Evolutionary conservation across 1,140 invertebrate genomes (phyloP).

Genomic region (Chironomus striatipennis): DNA sequence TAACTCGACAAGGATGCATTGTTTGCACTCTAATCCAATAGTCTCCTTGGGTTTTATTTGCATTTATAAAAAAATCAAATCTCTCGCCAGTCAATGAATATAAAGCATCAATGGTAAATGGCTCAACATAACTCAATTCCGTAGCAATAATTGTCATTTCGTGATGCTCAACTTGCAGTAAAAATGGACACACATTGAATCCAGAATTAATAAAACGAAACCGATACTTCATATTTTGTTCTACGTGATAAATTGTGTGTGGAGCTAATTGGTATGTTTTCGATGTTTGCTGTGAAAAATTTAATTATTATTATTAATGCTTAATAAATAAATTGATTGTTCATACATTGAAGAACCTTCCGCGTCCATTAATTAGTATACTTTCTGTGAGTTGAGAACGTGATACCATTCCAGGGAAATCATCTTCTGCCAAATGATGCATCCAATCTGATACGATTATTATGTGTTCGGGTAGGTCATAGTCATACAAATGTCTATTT

Average conservation of each 20-base stretch:
- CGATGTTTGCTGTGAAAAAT: constrained; percentile 47
- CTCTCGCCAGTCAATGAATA: constrained; percentile 61
- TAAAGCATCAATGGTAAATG: constrained; percentile 50
- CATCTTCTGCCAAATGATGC: constrained; percentile 41
- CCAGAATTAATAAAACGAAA: constrained; percentile 64
- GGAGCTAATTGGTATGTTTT: constrained; percentile 39
- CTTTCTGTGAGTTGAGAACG: constrained; percentile 42
- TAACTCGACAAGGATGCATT: background rate
- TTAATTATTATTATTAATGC: constrained; percentile 29
- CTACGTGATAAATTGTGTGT: constrained; percentile 42
- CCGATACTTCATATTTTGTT: constrained; percentile 53
- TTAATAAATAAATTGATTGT: constrained; percentile 34
- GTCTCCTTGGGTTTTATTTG: constrained; percentile 46
- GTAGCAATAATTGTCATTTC: constrained; percentile 58
- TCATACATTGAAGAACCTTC: constrained; percentile 28
- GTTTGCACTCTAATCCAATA: constrained; percentile 48
- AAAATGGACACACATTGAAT: constrained; percentile 60
- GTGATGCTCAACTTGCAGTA: constrained; percentile 61
- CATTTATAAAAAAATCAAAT: constrained; percentile 61
- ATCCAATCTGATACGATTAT: constrained; percentile 68
- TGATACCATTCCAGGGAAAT: constrained; percentile 25
- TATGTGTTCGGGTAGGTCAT: constrained; percentile 65
- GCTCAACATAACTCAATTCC: constrained; percentile 63
- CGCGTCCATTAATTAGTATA: constrained; percentile 54
- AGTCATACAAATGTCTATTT: constrained; percentile 60